Percentiles rank a stretch among this genome's conserved stretches.
These are phyloP conservation scores for Microcebus lehilahytsara DNA, from an alignment of 2,113 vertebrate species.

Conservation along the genomic window DNA sequence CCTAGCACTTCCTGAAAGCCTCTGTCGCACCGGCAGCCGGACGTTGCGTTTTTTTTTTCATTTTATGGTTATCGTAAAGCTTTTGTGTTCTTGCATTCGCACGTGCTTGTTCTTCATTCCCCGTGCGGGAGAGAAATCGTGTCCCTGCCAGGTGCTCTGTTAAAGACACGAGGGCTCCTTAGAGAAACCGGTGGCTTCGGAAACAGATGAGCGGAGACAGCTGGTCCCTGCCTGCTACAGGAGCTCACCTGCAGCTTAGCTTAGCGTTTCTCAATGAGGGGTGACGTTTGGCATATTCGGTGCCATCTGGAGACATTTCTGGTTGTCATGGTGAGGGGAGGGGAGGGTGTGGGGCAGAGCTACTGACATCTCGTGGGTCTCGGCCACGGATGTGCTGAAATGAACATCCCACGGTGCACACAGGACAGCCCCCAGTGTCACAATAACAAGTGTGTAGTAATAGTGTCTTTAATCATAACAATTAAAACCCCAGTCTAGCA, in stretches of 20 bases:
- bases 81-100: not conserved
- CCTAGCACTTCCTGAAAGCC: accelerated
- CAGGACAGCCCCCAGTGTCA: no score
- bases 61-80: not conserved
- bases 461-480: no score
- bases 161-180: not conserved
- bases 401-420: not conserved
- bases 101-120: not conserved
- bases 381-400: not conserved
- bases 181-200: not conserved
- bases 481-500: not conserved
- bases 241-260: not conserved
- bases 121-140: accelerated
- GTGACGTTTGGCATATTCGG: not conserved
- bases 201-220: accelerated
- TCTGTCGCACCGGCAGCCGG: not conserved
- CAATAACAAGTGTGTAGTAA: no score
- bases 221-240: accelerated
- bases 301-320: not conserved
- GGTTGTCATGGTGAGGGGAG: not conserved
- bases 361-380: not conserved
- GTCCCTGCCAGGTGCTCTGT: not conserved
- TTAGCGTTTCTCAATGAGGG: not conserved
- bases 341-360: no score
- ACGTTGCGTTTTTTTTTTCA: not conserved